Evolutionary conservation across 2,888 invertebrate species (phyloP).

Genomic region (Oxyteleia sp.): DNA sequence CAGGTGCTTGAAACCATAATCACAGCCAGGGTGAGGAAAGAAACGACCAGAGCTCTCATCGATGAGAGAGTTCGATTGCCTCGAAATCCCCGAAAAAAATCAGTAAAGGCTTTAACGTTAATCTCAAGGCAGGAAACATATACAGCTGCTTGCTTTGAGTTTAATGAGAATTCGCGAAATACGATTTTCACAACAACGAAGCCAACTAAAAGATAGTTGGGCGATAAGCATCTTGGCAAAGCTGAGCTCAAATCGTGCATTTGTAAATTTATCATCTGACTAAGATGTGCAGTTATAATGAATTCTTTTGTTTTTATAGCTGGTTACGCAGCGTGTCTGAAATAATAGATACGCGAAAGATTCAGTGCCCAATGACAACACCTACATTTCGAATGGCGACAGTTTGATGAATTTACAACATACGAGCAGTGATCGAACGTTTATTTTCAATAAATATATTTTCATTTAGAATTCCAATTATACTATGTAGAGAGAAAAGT

Average conservation of each 20-base stretch:
- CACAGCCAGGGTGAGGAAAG: slow-evolving; percentile 5
- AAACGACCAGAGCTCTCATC: not conserved
- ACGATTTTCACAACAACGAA: not conserved
- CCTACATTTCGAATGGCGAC: slow-evolving; percentile 26
- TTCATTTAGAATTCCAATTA: too few species aligned
- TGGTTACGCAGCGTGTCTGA: slow-evolving; percentile 23
- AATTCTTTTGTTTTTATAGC: slow-evolving; percentile 47
- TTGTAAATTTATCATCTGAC: slow-evolving; percentile 30
- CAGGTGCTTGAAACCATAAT: slow-evolving; percentile 24
- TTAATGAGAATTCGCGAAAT: slow-evolving; percentile 13
- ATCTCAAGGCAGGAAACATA: not conserved
- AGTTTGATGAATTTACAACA: slow-evolving; percentile 37
- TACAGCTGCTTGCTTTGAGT: slow-evolving; percentile 4
- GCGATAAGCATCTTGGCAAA: slow-evolving; percentile 14
- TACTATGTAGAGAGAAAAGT: too few species aligned
- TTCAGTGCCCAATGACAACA: slow-evolving; percentile 29
- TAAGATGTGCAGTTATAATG: slow-evolving; percentile 13
- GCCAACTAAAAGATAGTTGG: not conserved
- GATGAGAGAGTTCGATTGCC: slow-evolving; percentile 5
- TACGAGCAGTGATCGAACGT: not conserved
- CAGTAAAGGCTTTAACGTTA: not conserved
- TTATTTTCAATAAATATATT: not conserved
- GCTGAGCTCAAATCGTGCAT: not conserved
- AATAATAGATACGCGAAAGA: slow-evolving; percentile 22
- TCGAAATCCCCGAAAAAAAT: slow-evolving; percentile 1